phyloP scores from a whole-genome alignment of 2,113 vertebrate genomes.

The Stercorarius parasiticus region DNA sequence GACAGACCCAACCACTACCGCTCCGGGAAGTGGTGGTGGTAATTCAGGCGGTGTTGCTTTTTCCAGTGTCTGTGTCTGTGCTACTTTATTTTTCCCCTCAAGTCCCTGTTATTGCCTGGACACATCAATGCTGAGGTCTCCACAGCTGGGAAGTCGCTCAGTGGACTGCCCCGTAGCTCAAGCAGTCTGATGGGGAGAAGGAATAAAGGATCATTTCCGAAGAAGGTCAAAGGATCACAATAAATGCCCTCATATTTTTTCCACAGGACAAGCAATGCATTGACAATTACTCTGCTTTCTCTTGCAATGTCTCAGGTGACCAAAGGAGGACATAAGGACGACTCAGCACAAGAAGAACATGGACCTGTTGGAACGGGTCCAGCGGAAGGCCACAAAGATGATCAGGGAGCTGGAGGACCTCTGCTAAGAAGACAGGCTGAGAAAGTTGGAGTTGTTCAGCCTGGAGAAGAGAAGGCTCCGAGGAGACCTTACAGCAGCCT shows the following conservation, averaged over 20 bases:
- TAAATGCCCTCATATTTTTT: neutral
- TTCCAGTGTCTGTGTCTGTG: neutral
- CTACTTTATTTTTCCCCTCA: neutral
- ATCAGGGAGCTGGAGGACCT: too few relatives aligned
- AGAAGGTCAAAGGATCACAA: neutral
- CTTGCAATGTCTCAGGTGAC: neutral
- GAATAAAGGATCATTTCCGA: neutral
- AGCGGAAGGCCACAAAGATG: too few relatives aligned
- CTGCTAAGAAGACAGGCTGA: too few relatives aligned
- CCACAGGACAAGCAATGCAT: neutral
- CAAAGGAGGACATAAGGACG: neutral
- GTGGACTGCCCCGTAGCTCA: neutral
- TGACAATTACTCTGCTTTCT: neutral
- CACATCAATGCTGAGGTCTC: neutral
- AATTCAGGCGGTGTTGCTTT: constrained; percentile 1
- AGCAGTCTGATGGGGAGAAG: neutral
- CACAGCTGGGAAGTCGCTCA: constrained; percentile 34
- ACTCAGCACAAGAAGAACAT: too few relatives aligned
- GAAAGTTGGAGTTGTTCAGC: too few relatives aligned
- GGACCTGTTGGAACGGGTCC: too few relatives aligned
- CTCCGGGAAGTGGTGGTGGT: neutral
- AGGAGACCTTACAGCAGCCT: too few relatives aligned
- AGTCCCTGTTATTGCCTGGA: neutral
- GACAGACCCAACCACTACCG: neutral
- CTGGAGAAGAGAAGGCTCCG: too few relatives aligned